phyloP scores from a whole-genome alignment of 2,888 invertebrate genomes.

The Ceramica pisi region DNA sequence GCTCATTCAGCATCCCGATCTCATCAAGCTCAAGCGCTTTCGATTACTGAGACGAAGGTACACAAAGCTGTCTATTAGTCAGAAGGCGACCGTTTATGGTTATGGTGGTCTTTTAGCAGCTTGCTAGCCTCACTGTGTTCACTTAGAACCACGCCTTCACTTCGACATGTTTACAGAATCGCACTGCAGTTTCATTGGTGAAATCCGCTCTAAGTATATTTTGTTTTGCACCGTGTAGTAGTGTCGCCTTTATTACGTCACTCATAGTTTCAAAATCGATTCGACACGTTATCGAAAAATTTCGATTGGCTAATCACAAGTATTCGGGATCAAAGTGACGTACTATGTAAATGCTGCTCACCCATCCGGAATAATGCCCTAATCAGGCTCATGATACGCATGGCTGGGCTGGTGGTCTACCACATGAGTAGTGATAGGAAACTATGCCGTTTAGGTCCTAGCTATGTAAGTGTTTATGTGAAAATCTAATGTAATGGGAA shows the following conservation, averaged over 20 bases:
- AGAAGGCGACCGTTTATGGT: conserved; percentile 15
- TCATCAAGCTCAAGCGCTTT: conserved; percentile 45
- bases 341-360: conserved; percentile 30
- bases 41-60: conserved; percentile 44
- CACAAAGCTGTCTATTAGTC: conserved; percentile 30
- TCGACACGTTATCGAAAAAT: conserved; percentile 8
- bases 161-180: no score
- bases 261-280: no score
- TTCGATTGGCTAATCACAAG: conserved; percentile 9
- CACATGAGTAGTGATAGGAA: neutral
- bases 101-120: no score
- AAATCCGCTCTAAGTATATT: no score
- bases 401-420: conserved; percentile 12
- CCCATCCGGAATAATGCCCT: conserved; percentile 38
- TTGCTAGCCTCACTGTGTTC: no score
- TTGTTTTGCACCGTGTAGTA: no score
- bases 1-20: conserved; percentile 37
- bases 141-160: no score
- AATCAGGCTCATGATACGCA: conserved; percentile 49
- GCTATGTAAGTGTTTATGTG: neutral
- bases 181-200: no score
- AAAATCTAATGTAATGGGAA: no score
- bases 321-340: conserved; percentile 40
- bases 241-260: no score
- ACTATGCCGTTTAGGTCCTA: neutral